Evolutionary conservation across 2,113 vertebrate genomes (phyloP), one percentile per base, ranked within the genome.

Genomic region (Pelobates fuscus): DNA sequence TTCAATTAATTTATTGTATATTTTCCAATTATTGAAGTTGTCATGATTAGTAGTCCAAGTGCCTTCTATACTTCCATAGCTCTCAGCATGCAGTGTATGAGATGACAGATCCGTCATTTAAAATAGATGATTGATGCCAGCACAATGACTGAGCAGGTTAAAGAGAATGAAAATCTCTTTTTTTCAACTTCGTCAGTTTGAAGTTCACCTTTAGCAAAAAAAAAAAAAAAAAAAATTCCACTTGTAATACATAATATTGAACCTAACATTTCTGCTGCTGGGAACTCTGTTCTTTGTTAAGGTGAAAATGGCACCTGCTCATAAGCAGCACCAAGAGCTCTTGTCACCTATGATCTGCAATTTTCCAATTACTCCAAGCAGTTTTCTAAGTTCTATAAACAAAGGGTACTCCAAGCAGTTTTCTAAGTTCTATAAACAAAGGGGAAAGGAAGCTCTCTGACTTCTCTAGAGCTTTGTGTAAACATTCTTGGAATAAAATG

Each of bases 341-440:
- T 64, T 65, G 60, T 55, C 71, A 64, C 46, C 71, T 73, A 65
- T 73, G 46, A 65, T 73, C 71, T 46, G 54, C 23, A 21, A 21
- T 57, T 64, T 65, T 65, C 49, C 71, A 73, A 57, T 57, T 65
- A 55, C 21, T 41, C 46, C 3, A 32, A 72, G 10, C 2, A 32
- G 62, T 65, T 65, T 73, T 73, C 52, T 37, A 17, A 41, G 25
- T 23, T 15, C 71, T n/a, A n/a, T 41, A 55, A 27, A 30, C 25
- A 72, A 64, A 62, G 23, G 63, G 12, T 14, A 72, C 17, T 37
- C 32, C 10, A 10, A 72, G 10, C 2, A 32, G 62, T 65, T 65
- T 73, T 73, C 52, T 37, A 17, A 41, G 25, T 23, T 15, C 71
- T n/a, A n/a, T 41, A 55, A 27, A 30, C 25, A 72, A 64, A 62